These are phyloP conservation scores for Beris chalybata DNA, from an alignment of 2,888 invertebrate genomes.

Conservation along the genomic window DNA sequence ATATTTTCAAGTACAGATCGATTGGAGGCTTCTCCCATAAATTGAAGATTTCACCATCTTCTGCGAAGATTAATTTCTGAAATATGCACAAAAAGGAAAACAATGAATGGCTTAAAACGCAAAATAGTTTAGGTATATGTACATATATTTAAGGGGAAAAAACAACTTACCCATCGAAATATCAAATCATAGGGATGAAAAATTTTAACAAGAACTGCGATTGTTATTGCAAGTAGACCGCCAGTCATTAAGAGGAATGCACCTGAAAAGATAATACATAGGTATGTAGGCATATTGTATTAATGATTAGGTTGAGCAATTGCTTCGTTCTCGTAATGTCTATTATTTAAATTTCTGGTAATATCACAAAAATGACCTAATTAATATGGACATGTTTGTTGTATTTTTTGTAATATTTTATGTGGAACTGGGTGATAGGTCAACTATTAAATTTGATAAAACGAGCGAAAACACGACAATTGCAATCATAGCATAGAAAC, in stretches of 20 bases:
- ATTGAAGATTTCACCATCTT: conserved; percentile 81
- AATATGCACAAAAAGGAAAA: conserved; percentile 28
- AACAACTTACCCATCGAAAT: conserved; percentile 67
- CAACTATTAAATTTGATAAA: too few relatives aligned
- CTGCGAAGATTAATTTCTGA: conserved; percentile 72
- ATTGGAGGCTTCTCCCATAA: conserved; percentile 82
- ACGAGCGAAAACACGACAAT: too few relatives aligned
- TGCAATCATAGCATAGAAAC: too few relatives aligned
- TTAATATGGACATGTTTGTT: too few relatives aligned
- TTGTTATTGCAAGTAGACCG: conserved; percentile 67
- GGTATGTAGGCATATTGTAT: too few relatives aligned
- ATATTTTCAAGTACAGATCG: conserved; percentile 75
- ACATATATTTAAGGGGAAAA: too few relatives aligned
- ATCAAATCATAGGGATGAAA: conserved; percentile 74
- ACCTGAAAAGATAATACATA: conserved; percentile 63
- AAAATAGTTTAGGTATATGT: neutral
- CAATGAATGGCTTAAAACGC: neutral
- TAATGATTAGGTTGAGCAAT: neutral
- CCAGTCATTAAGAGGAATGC: conserved; percentile 69
- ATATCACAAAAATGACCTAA: too few relatives aligned
- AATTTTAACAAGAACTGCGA: conserved; percentile 68
- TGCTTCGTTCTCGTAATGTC: too few relatives aligned
- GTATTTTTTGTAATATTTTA: too few relatives aligned
- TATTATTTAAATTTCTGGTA: too few relatives aligned
- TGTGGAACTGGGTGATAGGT: too few relatives aligned